Evolutionary conservation across 2,113 vertebrate genomes (phyloP).

Genomic region (rabbit (Oryctolagus cuniculus)): DNA sequence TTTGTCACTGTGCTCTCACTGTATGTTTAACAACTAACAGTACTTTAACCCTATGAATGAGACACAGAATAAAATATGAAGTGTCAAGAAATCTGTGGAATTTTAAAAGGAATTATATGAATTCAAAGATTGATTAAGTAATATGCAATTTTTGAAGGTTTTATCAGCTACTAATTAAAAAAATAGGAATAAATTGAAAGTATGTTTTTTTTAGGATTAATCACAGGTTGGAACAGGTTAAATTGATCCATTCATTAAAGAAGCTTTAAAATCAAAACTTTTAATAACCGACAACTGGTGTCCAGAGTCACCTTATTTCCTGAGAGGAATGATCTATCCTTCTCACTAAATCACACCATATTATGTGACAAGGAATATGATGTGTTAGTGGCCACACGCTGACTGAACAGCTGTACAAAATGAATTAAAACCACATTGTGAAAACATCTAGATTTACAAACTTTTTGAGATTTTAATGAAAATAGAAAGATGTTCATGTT

Average conservation of each 20-base stretch:
- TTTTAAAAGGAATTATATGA: not conserved
- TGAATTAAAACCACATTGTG: slow-evolving; percentile 65
- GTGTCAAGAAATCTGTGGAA: not conserved
- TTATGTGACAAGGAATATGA: slow-evolving; percentile 67
- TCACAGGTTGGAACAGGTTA: slow-evolving; percentile 7
- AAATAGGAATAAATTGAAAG: not conserved
- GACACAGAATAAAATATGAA: not conserved
- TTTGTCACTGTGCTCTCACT: not conserved
- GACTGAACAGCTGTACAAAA: slow-evolving; percentile 76
- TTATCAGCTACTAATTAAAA: not conserved
- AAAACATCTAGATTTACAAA: slow-evolving; percentile 28
- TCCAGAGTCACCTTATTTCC: slow-evolving; percentile 59
- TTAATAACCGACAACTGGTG: slow-evolving; percentile 61
- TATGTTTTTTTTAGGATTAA: slow-evolving; percentile 39
- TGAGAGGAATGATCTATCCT: slow-evolving; percentile 37
- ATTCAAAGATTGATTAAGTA: slow-evolving; percentile 9
- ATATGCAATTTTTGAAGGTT: not conserved
- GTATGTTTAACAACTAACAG: not conserved
- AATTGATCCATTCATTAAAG: slow-evolving; percentile 39
- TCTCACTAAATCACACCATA: slow-evolving; percentile 52
- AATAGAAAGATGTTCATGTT: not conserved
- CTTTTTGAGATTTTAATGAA: slow-evolving; percentile 33
- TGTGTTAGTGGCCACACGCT: slow-evolving; percentile 72
- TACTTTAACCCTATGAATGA: not conserved
- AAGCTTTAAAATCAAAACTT: slow-evolving; percentile 63